A percentile compares a stretch with the other conserved stretches of the same genome.
phyloP scores from a whole-genome alignment of 1,140 invertebrate species.

The Atta cephalotes region DNA sequence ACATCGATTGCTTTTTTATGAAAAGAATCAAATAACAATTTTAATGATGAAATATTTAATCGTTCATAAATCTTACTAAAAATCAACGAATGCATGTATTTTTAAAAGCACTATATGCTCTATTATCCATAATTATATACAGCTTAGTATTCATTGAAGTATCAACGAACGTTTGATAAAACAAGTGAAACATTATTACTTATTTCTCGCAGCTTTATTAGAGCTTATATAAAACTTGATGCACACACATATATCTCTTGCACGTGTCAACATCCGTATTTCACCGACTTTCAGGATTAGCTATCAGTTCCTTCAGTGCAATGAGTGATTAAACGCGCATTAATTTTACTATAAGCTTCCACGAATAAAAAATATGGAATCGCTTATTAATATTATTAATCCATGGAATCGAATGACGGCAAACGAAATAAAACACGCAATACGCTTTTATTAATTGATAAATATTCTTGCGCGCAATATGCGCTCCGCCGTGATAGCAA shows the following conservation, averaged over 20 bases:
- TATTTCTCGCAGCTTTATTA: constrained; percentile 30
- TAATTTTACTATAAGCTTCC: constrained; percentile 25
- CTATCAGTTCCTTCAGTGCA: not conserved
- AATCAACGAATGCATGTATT: not conserved
- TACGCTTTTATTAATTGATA: constrained; percentile 46
- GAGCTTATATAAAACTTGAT: constrained; percentile 4
- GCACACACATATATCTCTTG: not conserved
- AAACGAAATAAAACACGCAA: not conserved
- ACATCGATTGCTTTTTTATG: not conserved
- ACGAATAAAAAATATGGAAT: constrained; percentile 26
- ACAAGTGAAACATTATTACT: constrained; percentile 13
- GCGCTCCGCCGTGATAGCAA: not conserved
- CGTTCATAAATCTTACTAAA: not conserved
- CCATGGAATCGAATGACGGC: constrained; percentile 11
- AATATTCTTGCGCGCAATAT: constrained; percentile 30
- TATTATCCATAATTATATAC: constrained; percentile 4
- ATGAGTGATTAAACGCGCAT: constrained; percentile 30
- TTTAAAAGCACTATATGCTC: not conserved
- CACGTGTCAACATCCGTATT: constrained; percentile 3
- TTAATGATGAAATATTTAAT: not conserved
- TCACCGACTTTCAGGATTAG: constrained; percentile 8
- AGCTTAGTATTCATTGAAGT: not conserved
- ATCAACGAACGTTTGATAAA: not conserved
- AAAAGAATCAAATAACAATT: not conserved
- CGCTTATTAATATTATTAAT: constrained; percentile 50